Evolutionary conservation across 2,888 invertebrate species (phyloP).

Genomic region (Polydrusus tereticollis): DNA sequence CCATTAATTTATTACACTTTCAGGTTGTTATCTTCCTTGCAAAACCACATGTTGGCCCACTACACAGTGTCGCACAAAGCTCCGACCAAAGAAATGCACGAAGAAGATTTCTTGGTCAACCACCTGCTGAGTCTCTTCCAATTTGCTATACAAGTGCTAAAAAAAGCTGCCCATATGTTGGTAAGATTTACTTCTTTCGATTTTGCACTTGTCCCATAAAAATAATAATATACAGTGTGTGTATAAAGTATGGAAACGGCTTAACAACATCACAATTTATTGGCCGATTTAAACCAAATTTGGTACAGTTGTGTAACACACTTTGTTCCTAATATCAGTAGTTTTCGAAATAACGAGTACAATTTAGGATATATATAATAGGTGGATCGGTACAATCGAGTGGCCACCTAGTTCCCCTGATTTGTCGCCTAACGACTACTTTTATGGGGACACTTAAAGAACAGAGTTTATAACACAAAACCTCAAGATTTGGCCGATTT

Average conservation of each 20-base stretch:
- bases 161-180: slow-evolving; percentile 62
- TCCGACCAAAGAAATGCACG: slow-evolving; percentile 10
- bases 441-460: too few relatives aligned
- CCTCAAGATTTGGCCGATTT: too few relatives aligned
- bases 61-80: slow-evolving; percentile 59
- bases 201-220: not conserved
- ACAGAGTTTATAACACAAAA: too few relatives aligned
- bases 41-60: slow-evolving; percentile 73
- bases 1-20: not conserved
- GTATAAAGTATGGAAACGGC: too few relatives aligned
- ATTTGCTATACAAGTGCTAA: slow-evolving; percentile 61
- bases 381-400: too few relatives aligned
- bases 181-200: slow-evolving; percentile 45
- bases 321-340: not conserved
- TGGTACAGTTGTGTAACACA: not conserved
- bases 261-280: too few relatives aligned
- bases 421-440: too few relatives aligned
- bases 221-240: too few relatives aligned
- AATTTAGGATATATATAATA: too few relatives aligned
- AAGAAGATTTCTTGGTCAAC: slow-evolving; percentile 55
- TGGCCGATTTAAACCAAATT: too few relatives aligned
- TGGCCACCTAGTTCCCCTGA: too few relatives aligned
- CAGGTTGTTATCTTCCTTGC: slow-evolving; percentile 70
- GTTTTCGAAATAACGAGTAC: too few relatives aligned
- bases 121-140: slow-evolving; percentile 62